These are phyloP conservation scores for Danaus melanippus DNA, from an alignment of 1,140 invertebrate genomes.

Conservation along the genomic window DNA sequence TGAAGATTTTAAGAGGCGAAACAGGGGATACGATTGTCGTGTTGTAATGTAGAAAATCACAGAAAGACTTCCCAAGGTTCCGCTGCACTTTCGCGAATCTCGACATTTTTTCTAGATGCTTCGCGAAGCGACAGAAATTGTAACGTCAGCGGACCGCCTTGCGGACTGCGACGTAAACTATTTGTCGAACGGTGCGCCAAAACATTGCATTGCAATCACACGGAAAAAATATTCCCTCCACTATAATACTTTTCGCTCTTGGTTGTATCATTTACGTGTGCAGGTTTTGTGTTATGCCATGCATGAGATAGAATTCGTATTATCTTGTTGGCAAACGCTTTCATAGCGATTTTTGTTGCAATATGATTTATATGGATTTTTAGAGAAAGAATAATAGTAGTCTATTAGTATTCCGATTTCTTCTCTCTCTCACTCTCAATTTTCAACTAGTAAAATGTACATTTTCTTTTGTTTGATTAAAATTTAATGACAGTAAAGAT, in stretches of 20 bases:
- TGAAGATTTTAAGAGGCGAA: conserved; percentile 66
- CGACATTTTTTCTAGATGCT: conserved; percentile 60
- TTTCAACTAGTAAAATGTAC: conserved; percentile 1
- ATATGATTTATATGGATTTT: conserved; percentile 41
- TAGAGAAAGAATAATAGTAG: conserved; percentile 25
- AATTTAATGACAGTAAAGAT: not conserved
- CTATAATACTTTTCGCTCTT: conserved; percentile 59
- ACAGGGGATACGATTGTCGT: conserved; percentile 63
- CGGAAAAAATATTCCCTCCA: conserved; percentile 62
- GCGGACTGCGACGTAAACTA: conserved; percentile 57
- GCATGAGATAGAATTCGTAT: conserved; percentile 56
- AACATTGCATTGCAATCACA: conserved; percentile 66
- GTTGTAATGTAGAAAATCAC: conserved; percentile 59
- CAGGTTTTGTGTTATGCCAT: conserved; percentile 56
- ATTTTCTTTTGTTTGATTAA: conserved; percentile 29
- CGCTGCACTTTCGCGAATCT: conserved; percentile 54
- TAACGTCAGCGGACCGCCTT: conserved; percentile 57
- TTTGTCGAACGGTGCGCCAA: conserved; percentile 68
- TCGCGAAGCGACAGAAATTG: conserved; percentile 45
- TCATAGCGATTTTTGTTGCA: conserved; percentile 49
- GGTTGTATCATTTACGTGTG: conserved; percentile 59
- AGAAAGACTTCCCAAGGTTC: conserved; percentile 54
- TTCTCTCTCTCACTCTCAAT: conserved; percentile 1
- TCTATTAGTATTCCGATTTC: conserved; percentile 20
- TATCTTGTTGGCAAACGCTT: conserved; percentile 61